phyloP scores from a whole-genome alignment of 1,140 invertebrate species.

The Drosophila sechellia region DNA sequence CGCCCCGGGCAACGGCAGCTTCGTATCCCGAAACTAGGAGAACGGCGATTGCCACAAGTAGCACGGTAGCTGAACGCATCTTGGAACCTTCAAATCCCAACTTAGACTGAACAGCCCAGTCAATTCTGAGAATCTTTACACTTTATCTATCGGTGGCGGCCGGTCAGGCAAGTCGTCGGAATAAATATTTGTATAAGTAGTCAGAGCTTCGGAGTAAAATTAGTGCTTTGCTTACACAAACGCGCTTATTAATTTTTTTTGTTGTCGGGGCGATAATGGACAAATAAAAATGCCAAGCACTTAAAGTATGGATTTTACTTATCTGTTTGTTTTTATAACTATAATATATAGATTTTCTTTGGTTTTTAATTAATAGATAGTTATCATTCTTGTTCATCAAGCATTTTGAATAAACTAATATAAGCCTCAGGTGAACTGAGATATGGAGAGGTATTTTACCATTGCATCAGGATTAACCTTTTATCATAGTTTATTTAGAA shows the following conservation, averaged over 20 bases:
- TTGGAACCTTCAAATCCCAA: slow-evolving; percentile 7
- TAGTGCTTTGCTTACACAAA: neutral
- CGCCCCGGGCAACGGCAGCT: slow-evolving; percentile 13
- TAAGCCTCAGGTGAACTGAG: too few species aligned
- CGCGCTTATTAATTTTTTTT: neutral
- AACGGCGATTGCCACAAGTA: slow-evolving; percentile 3
- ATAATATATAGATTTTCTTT: too few species aligned
- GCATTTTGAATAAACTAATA: too few species aligned
- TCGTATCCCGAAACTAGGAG: neutral
- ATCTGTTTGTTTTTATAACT: too few species aligned
- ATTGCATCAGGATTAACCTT: too few species aligned
- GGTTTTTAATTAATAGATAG: too few species aligned
- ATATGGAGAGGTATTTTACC: too few species aligned
- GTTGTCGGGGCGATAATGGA: neutral
- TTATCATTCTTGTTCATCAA: too few species aligned
- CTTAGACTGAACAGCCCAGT: neutral
- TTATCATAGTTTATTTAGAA: too few species aligned
- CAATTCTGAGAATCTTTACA: neutral
- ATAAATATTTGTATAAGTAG: neutral
- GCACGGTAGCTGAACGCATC: slow-evolving; percentile 14
- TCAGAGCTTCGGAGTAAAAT: neutral
- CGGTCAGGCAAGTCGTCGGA: neutral
- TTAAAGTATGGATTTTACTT: neutral
- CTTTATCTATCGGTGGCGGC: slow-evolving; percentile 1
- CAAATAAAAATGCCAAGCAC: neutral